A percentile compares a stretch with the other conserved stretches of the same genome.
phyloP scores from a whole-genome alignment of 2,888 invertebrate species.

The Leucania comma region DNA sequence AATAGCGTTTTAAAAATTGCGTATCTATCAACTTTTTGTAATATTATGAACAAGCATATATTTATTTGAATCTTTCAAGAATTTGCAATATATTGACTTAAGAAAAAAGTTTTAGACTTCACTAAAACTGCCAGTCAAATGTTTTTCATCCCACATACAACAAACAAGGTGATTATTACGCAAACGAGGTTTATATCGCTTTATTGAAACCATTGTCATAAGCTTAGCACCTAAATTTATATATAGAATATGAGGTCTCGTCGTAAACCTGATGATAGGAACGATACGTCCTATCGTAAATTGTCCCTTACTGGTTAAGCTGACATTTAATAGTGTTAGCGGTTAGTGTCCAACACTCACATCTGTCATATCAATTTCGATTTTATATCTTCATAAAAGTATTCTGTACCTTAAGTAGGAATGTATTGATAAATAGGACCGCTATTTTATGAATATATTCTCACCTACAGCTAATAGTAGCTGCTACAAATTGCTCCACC shows the following conservation, averaged over 20 bases:
- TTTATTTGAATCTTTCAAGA: not conserved
- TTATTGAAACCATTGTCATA: slow-evolving; percentile 44
- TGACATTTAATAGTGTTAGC: slow-evolving; percentile 54
- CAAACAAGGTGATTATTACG: slow-evolving; percentile 24
- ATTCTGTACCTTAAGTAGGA: slow-evolving; percentile 27
- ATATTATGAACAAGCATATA: not conserved
- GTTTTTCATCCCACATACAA: not conserved
- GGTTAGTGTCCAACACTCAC: slow-evolving; percentile 39
- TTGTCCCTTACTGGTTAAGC: slow-evolving; percentile 55
- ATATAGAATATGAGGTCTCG: slow-evolving; percentile 53
- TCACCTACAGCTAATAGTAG: slow-evolving; percentile 17
- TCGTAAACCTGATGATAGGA: slow-evolving; percentile 52
- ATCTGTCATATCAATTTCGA: slow-evolving; percentile 55
- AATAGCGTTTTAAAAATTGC: too few relatives aligned
- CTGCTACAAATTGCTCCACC: slow-evolving; percentile 34
- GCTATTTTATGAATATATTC: slow-evolving; percentile 38
- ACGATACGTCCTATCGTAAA: slow-evolving; percentile 51
- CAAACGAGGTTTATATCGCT: slow-evolving; percentile 40
- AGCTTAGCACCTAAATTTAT: slow-evolving; percentile 52
- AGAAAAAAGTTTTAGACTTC: not conserved
- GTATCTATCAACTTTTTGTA: not conserved
- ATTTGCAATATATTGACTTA: not conserved
- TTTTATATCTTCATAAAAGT: slow-evolving; percentile 54
- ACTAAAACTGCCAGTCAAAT: not conserved
- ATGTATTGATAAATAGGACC: slow-evolving; percentile 37